Base-by-base conservation (phyloP, 2,888 invertebrate genomes). In the Mimumesa dahlbomi region DNA sequence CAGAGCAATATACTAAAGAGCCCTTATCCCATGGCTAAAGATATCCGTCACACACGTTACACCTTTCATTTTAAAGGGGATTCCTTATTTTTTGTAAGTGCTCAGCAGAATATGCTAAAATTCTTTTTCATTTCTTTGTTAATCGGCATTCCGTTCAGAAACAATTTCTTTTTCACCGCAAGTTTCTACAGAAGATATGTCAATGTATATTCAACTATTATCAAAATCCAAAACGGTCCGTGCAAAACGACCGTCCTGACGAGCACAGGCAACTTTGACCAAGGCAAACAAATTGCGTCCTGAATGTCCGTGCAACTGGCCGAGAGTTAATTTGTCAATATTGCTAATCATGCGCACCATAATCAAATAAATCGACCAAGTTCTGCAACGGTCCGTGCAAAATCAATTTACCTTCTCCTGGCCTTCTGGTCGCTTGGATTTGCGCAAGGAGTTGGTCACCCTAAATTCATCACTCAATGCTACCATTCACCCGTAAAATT, bases 351-450 rank as follows among this genome's bases (percentile, higher is more conserved):
- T 82, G 79, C 82, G 74, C 73, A 69, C 76, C 72, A 73, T 83
- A 85, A 84, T 84, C 81, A 75, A 84, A 83, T 83, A 73, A 79
- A 81, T 82, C 79, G 75, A 73, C 80, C 73, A 82, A 84, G 79
- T 82, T 83, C 77, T 73, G 68, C 65, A 70, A 73, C 79, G 74
- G 76, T 74, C 70, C 74, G 81, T 75, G 75, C 77, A 75, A 75
- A 83, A 82, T 77, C 73, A 80, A 83, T 82, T 83, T 76, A 64
- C 77, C 77, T 75, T 72, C 80, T 73, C 66, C 66, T 75, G 81
- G 73, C 73, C 78, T 78, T 81, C 73, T 70, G 67, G 70, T 67
- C 61, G 64, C 63, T 53, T 65, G 69, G 69, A 66, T 81, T 80
- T 75, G 54, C 71, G 69, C 75, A 75, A 81, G 81, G 72, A 78